Evolutionary conservation across 2,797 vertebrate genomes (phyloP), one percentile per base, ranked within the genome.

Genomic region (Tragopan temminckii): DNA sequence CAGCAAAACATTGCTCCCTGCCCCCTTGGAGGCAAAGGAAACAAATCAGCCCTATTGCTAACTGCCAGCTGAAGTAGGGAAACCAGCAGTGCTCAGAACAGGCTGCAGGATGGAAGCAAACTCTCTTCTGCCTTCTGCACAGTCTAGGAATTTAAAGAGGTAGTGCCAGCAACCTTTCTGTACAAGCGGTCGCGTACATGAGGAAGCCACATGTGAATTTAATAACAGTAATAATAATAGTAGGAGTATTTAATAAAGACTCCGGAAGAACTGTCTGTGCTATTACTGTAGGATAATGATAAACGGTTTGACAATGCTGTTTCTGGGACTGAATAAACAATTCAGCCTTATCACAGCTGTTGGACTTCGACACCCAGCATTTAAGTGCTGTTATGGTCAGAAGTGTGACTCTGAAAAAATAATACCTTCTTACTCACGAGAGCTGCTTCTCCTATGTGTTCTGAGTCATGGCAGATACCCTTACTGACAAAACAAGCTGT

Each of bases 111-210:
- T 85, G 69, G 43, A 91, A 81, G 52, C 12, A 89, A 94, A 67
- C 52, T 63, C 62, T 80, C 69, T 58, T 86, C 82, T 88, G 62
- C 66, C 50, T 88, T 92, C 64, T 31, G 24, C 42, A 62, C 82
- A 70, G 5, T 88, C 77, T 31, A 91, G 70, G 89, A 94, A 95
- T 89, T 95, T 91, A 86, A 95, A 94, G 82, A 70, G 72, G 67
- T 50, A 80, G 33, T 15, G 38, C 74, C 67, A 86, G 52, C 20
- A 88, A 29, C n/a, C 9, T 72, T 86, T 57, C 45, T 55, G 33
- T 59, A 59, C 2, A 16, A 93, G 52, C 8, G 38, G 62, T 68
- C 42, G 46, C 7, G 1, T 1, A 18, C 25, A 46, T 29, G 48
- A 81, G 50, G 48, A 89, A 94, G 88, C 33, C 25, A 70, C 55